Evolutionary conservation across 2,113 vertebrate species (phyloP).

Genomic region (Myotis davidii): DNA sequence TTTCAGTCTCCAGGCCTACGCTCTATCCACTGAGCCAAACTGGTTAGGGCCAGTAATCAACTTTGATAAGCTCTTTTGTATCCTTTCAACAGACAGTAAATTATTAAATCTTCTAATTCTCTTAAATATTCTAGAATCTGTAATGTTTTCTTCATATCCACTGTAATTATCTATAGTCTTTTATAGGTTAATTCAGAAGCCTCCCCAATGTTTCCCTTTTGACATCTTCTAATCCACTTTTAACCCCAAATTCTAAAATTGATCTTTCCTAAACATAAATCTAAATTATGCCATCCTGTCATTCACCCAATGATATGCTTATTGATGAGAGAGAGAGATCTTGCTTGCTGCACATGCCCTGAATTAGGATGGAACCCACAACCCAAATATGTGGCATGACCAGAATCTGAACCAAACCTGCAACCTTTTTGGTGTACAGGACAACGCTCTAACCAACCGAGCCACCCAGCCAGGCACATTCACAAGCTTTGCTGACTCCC

Average conservation of each 20-base stretch:
- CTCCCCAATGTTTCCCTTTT: background rate
- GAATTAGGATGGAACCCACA: background rate
- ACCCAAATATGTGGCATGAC: background rate
- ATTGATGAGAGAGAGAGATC: background rate
- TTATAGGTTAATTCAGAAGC: background rate
- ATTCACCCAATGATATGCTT: background rate
- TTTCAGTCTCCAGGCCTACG: too few species aligned
- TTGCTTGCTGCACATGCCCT: background rate
- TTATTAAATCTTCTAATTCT: background rate
- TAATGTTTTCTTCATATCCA: background rate
- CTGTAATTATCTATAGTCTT: background rate
- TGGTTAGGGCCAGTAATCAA: background rate
- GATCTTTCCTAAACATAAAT: background rate
- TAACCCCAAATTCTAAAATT: constrained; percentile 10
- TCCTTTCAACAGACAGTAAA: background rate
- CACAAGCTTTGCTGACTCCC: background rate
- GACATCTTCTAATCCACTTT: background rate
- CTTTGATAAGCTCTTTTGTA: background rate
- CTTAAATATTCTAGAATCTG: constrained; percentile 14
- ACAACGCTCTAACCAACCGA: background rate
- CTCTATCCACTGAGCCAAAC: too few species aligned
- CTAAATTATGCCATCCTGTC: background rate
- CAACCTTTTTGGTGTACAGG: background rate
- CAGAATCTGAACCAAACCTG: background rate
- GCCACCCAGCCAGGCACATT: background rate